Evolutionary conservation across 2,888 invertebrate species (phyloP).

Genomic region (Acrocyrtus sp.): DNA sequence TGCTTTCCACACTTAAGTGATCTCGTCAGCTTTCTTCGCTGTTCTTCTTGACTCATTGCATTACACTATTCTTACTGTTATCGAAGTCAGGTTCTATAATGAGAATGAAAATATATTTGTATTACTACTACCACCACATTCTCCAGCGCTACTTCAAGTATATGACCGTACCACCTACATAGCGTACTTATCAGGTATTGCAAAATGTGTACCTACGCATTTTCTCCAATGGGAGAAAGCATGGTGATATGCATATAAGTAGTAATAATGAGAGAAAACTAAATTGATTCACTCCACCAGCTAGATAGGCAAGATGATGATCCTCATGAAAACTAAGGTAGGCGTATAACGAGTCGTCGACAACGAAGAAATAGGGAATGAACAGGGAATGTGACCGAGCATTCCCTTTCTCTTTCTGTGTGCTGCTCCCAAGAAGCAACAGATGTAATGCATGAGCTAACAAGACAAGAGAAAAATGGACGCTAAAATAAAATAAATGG

Average conservation of each 20-base stretch:
- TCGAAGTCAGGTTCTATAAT: not conserved
- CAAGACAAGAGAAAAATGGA: slow-evolving; percentile 23
- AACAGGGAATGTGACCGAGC: not conserved
- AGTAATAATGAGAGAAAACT: too few species aligned
- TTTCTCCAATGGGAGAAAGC: too few species aligned
- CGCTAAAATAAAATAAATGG: too few species aligned
- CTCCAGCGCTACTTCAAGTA: too few species aligned
- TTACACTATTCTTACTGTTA: not conserved
- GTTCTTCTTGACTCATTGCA: not conserved
- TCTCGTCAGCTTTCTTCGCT: not conserved
- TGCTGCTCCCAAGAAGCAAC: slow-evolving; percentile 28
- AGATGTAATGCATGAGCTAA: slow-evolving; percentile 34
- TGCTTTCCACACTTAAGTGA: not conserved
- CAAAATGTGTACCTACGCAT: too few species aligned
- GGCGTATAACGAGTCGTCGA: not conserved
- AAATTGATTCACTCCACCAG: slow-evolving; percentile 46
- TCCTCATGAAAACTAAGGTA: not conserved
- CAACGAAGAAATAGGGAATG: not conserved
- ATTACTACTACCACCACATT: too few species aligned
- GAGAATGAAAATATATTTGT: not conserved
- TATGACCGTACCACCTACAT: too few species aligned
- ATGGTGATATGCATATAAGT: too few species aligned
- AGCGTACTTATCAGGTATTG: too few species aligned
- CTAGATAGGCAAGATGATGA: not conserved
- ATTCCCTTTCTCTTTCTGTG: not conserved